phyloP scores from a whole-genome alignment of 2,797 vertebrate genomes.

The Labroides dimidiatus region DNA sequence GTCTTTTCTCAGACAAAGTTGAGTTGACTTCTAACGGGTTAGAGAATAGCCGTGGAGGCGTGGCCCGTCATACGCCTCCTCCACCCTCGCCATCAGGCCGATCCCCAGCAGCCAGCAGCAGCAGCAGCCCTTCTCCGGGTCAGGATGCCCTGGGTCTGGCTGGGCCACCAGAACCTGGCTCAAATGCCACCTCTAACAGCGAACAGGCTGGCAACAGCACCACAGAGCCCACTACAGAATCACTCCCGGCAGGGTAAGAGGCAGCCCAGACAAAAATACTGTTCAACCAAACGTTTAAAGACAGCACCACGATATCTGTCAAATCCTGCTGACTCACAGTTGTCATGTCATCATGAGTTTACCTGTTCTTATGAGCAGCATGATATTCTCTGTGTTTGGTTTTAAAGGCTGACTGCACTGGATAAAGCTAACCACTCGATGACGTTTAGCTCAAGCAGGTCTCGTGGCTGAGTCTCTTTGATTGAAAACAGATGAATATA shows the following conservation, averaged over 20 bases:
- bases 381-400: too few species aligned
- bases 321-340: too few species aligned
- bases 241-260: slow-evolving; percentile 91
- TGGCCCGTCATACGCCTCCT: slow-evolving; percentile 59
- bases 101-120: slow-evolving; percentile 60
- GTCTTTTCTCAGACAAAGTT: slow-evolving; percentile 81
- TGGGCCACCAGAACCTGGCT: slow-evolving; percentile 64
- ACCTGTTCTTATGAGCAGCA: too few species aligned
- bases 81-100: slow-evolving; percentile 64
- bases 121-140: slow-evolving; percentile 49
- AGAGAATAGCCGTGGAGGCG: slow-evolving; percentile 75
- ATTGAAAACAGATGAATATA: too few species aligned
- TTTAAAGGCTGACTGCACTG: too few species aligned
- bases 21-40: slow-evolving; percentile 77
- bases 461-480: too few species aligned
- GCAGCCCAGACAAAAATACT: neutral
- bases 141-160: slow-evolving; percentile 72
- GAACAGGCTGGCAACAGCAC: slow-evolving; percentile 70
- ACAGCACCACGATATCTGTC: too few species aligned
- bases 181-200: slow-evolving; percentile 41
- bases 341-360: too few species aligned
- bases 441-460: too few species aligned
- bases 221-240: slow-evolving; percentile 79
- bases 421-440: too few species aligned
- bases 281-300: neutral